Base-by-base conservation (phyloP, 2,113 vertebrate genomes). In the Dendropsophus ebraccatus region DNA sequence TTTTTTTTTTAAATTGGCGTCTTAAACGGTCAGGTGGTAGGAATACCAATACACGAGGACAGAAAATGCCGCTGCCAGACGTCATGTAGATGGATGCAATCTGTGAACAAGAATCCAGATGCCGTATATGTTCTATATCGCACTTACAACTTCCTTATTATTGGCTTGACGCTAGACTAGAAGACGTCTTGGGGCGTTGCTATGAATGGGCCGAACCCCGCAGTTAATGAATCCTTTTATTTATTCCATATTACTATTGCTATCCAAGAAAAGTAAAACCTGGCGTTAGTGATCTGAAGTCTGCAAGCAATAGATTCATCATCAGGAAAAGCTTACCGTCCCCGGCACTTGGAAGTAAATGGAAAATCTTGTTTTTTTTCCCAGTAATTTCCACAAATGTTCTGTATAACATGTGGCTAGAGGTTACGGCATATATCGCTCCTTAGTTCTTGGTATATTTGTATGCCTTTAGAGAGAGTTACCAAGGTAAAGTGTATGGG, bases 231-330 rank as follows among this genome's bases (percentile, higher is more conserved):
- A 70, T 17, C 14, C 30, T 70, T 70, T 41, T 21, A 23, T 70
- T 70, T 70, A 70, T 41, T 70, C 21, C 67, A 23, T 70, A 70
- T 70, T 30, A 16, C 47, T 76, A 28, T 17, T 50, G 47, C 47
- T 76, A 10, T 49, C n/a, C 73, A 76, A 50, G 47, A 52, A 49
- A 49, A 28, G 13, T 30, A 28, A 50, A 28, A n/a, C 41, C 41
- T 45, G 72, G 72, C 72, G 16, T 47, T 49, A 74, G 37, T 16
- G 41, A 25, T 47, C 16, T 74, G 37, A 74, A n/a, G 73, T 49
- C 45, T 76, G 73, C n/a, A 76, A 76, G 73, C 16, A 76, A 76
- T 76, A 50, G 14, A 25, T 74, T 70, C 49, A 47, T 74, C 72
- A 74, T 74, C 70, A 23, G 21, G 41, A 74, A 74, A 74, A 25